phyloP scores from a whole-genome alignment of 1,140 invertebrate genomes.

The Psix sp. region DNA sequence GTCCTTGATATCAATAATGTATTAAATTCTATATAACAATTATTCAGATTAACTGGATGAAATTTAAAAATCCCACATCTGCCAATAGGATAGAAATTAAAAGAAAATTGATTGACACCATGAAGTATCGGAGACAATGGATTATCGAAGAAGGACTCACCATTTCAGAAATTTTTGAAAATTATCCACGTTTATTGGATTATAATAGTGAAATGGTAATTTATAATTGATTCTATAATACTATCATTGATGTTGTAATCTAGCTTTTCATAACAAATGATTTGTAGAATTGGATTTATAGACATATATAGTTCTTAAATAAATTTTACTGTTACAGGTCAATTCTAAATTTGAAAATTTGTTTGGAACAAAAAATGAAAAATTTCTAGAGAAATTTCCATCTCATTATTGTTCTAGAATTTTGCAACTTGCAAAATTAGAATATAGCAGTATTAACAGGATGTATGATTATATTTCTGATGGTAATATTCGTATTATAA shows the following conservation, averaged over 20 bases:
- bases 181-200: constrained; percentile 11
- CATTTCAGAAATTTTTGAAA: constrained; percentile 6
- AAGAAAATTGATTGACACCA: no score
- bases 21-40: neutral
- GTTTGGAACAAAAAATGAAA: no score
- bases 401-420: constrained; percentile 5
- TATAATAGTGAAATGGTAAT: constrained; percentile 12
- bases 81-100: neutral
- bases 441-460: neutral
- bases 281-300: no score
- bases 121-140: constrained; percentile 3
- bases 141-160: neutral
- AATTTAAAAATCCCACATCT: neutral
- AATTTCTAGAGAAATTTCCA: neutral
- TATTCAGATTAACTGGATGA: constrained; percentile 4
- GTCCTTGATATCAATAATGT: no score
- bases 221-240: constrained; percentile 3
- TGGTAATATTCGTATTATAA: no score
- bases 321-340: no score
- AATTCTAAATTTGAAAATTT: no score
- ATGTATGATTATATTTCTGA: no score
- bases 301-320: no score
- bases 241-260: no score
- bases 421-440: constrained; percentile 6
- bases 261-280: neutral